Evolutionary conservation across 1,140 invertebrate genomes (phyloP), one percentile per base, ranked within the genome.

Genomic region (Hypsibius dujardini): DNA sequence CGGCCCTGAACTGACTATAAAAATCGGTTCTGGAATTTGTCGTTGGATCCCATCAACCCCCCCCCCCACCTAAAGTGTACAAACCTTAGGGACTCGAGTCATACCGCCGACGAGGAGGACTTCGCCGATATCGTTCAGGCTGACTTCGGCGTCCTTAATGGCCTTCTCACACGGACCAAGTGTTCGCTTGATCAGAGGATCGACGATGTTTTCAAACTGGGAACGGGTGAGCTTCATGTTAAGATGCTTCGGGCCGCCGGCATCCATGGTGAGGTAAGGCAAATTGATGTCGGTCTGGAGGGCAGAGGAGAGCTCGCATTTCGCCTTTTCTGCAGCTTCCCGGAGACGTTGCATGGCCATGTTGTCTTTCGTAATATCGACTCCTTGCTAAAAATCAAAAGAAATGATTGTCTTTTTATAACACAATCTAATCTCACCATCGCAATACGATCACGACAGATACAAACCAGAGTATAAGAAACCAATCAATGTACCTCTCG

Each of bases 291-390:
- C 96, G 0, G 95, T 98, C 83, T 98, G 89, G n/a, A 76, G 42
- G 15, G 67, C 89, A 15, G 92, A 94, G 0, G 93, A 97, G 1
- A 98, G 81, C 80, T 98, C 95, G 76, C 93, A 94, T 80, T 99
- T 99, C 0, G 96, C 95, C 78, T 99, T 99, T 81, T 99, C 95
- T 0, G 95, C 89, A 0, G 95, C 95, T 83, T 99, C 95, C 79
- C 96, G 95, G 47, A 99, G 81, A 74, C 95, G 85, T 79, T 98
- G 95, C 90, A 99, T 94, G 1, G 96, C 95, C 93, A 98, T 97
- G 46, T 87, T 85, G 79, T 99, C 95, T 78, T 98, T 98, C 2
- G 87, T 87, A 2, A 99, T 85, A 80, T 99, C 94, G 72, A 98
- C 81, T 59, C 95, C 94, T 86, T 94, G 92, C 85, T 88, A 79